Base-by-base conservation (phyloP, 2,113 vertebrate species). In the Agelaius phoeniceus region DNA sequence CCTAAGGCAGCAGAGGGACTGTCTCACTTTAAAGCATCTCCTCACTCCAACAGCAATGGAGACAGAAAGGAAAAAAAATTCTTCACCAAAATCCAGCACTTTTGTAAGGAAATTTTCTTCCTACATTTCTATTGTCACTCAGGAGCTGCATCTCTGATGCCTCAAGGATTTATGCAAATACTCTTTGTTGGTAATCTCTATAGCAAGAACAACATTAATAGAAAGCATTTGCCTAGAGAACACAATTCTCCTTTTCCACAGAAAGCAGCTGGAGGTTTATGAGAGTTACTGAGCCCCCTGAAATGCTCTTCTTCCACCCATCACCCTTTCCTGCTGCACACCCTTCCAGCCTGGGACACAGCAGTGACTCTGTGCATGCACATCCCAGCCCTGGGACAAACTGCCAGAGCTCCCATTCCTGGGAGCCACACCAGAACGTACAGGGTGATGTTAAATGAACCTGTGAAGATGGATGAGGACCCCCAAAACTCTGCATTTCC, bases 101-200 rank as follows among this genome's bases (percentile, higher is more conserved):
- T 82, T 4, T 2, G 1, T 21, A 62, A 52, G 3, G 17, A 63
- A 9, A 9, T 21, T 26, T 39, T 39, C 49, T 48, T 22, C 9
- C 39, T 33, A 2, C 0, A 0, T 51, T 72, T 35, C 75, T 44
- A 0, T 11, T 20, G 5, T 43, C 1, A 4, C 11, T 74, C 61
- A 51, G 22, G 58, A 61, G 43, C 22, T 5, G 46, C n/a, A 86
- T 18, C 28, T 54, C 46, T 41, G 35, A 16, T n/a, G 26, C 44
- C 58, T 65, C 62, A 20, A 68, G 52, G 31, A 79, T 8, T 5
- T 49, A 67, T 12, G 48, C 55, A 77, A 84, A 31, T 6, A 35
- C 3, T 33, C 30, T 26, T 74, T 39, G 35, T 10, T 65, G 21
- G 9, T 12, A 27, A 72, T 57, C 44, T 48, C 23, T 61, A 12